Conservation (phyloP, 2,888 invertebrate species). For the Busseola fusca region DNA sequence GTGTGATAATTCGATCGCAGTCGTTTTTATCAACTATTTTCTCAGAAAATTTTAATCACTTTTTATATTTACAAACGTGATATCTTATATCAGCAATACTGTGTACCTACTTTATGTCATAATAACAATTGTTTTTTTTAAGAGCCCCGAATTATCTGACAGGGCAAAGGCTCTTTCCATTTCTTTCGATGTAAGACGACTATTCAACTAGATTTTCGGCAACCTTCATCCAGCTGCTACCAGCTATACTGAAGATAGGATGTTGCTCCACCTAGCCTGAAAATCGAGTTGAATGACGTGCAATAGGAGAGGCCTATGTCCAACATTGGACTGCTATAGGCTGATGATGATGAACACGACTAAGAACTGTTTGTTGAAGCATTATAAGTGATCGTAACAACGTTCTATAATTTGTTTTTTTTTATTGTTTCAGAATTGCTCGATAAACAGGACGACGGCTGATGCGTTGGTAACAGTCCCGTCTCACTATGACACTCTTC, state of each 20-base stretch:
- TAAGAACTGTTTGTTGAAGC: not conserved
- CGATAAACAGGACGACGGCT: conserved; percentile 90
- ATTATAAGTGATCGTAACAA: too few species aligned
- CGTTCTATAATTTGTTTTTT: conserved; percentile 6
- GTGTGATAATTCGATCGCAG: conserved; percentile 10
- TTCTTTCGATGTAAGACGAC: too few species aligned
- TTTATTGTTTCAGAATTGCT: conserved; percentile 90
- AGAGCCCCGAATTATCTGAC: not conserved
- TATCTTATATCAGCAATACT: conserved; percentile 9
- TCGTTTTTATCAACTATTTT: conserved; percentile 23
- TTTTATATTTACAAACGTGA: conserved; percentile 10
- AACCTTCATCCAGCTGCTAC: too few species aligned
- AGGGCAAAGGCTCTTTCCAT: not conserved
- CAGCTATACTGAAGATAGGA: too few species aligned
- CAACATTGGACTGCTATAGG: too few species aligned
- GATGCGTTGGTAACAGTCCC: conserved; percentile 94
- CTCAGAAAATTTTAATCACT: conserved; percentile 13
- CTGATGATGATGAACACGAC: too few species aligned
- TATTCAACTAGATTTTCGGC: too few species aligned
- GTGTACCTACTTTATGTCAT: not conserved
- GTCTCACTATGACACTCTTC: conserved; percentile 91
- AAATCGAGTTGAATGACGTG: too few species aligned
- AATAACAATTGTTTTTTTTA: not conserved
- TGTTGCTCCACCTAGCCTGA: too few species aligned
- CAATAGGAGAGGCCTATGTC: too few species aligned